Percentiles rank a stretch among this genome's conserved stretches.
These are phyloP conservation scores for Fratercula arctica DNA, from an alignment of 2,797 vertebrate species.

Conservation along the genomic window DNA sequence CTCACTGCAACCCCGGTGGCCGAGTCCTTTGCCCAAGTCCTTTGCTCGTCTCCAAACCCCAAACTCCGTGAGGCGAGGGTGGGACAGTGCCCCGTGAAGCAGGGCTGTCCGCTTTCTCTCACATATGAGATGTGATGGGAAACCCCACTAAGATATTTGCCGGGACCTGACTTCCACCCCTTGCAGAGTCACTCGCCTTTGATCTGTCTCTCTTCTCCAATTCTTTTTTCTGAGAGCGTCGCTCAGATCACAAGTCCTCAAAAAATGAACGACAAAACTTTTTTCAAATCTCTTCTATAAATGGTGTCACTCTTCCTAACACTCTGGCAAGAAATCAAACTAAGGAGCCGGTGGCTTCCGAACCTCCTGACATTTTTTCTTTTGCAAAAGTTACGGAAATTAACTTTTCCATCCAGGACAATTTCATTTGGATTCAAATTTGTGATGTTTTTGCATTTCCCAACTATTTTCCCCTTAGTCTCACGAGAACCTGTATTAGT, in stretches of 20 bases:
- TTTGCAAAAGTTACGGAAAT: neutral
- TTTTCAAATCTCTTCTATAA: neutral
- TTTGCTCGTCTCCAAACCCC: neutral
- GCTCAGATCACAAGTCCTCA: neutral
- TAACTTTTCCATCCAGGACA: neutral
- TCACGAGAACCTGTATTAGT: no score
- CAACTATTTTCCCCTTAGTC: neutral
- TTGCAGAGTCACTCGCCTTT: neutral
- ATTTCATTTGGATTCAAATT: neutral
- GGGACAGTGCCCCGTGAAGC: neutral
- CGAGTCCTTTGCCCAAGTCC: no score
- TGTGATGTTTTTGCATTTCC: neutral
- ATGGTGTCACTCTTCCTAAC: neutral
- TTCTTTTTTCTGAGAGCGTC: neutral
- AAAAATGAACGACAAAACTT: neutral
- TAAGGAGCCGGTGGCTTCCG: neutral
- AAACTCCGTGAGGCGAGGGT: accelerated
- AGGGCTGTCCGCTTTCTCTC: neutral
- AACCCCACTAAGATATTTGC: neutral
- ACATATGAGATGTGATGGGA: neutral
- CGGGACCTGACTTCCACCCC: accelerated
- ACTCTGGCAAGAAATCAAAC: neutral
- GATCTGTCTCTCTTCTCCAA: neutral
- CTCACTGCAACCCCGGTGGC: accelerated
- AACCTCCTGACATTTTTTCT: neutral